Percentiles rank a stretch among this genome's conserved stretches.
phyloP scores from a whole-genome alignment of 2,113 vertebrate genomes.

The Oryzias woworae region DNA sequence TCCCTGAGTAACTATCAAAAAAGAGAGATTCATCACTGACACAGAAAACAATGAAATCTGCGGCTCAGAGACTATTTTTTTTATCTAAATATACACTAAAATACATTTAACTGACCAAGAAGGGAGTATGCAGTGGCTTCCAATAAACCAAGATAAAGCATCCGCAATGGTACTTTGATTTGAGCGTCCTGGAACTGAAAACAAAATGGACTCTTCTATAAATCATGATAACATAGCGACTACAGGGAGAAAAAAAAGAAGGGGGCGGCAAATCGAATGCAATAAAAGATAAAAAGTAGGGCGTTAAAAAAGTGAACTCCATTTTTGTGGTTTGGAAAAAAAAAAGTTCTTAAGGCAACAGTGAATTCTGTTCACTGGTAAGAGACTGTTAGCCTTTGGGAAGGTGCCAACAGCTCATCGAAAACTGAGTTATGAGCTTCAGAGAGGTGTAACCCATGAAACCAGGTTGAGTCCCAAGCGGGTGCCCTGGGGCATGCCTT shows the following conservation, averaged over 20 bases:
- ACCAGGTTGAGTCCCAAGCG: slow-evolving; percentile 65
- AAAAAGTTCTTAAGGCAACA: slow-evolving; percentile 8
- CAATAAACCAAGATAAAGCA: slow-evolving; percentile 73
- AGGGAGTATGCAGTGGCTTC: slow-evolving; percentile 56
- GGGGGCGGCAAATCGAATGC: slow-evolving; percentile 39
- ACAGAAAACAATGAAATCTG: slow-evolving; percentile 74
- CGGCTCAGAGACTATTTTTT: slow-evolving; percentile 60
- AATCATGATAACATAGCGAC: slow-evolving; percentile 70
- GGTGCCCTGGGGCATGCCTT: slow-evolving; percentile 71
- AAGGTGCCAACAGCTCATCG: slow-evolving; percentile 63
- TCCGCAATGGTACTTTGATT: slow-evolving; percentile 70
- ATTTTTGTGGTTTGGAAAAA: slow-evolving; percentile 57
- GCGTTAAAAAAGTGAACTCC: slow-evolving; percentile 72
- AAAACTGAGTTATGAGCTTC: slow-evolving; percentile 67
- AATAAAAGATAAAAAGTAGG: slow-evolving; percentile 72
- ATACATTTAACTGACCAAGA: slow-evolving; percentile 74
- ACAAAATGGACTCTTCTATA: slow-evolving; percentile 75
- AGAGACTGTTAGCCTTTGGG: slow-evolving; percentile 67
- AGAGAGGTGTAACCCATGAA: slow-evolving; percentile 71
- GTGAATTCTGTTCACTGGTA: slow-evolving; percentile 75
- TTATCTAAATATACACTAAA: slow-evolving; percentile 76
- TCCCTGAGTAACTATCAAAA: slow-evolving; percentile 62
- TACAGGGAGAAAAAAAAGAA: slow-evolving; percentile 50
- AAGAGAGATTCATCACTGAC: slow-evolving; percentile 75
- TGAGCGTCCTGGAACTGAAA: slow-evolving; percentile 68